Conservation (phyloP, 2,888 invertebrate genomes). For the Synergus japonicus region DNA sequence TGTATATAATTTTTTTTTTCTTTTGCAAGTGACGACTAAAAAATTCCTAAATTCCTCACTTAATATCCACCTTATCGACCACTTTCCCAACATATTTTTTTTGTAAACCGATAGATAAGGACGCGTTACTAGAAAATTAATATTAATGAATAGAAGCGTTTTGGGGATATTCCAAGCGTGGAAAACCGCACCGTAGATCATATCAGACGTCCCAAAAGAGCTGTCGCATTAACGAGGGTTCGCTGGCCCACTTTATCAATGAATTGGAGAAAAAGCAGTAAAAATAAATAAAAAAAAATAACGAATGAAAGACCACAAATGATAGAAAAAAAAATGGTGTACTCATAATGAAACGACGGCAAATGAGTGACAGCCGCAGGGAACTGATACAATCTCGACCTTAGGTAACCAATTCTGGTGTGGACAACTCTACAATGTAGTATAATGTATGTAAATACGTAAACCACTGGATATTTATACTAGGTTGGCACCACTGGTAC, state of each 20-base stretch:
- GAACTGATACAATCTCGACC: slow-evolving; percentile 57
- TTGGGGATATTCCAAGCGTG: neutral
- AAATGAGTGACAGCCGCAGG: slow-evolving; percentile 53
- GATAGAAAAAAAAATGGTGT: slow-evolving; percentile 44
- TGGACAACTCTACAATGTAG: neutral
- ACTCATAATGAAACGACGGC: slow-evolving; percentile 56
- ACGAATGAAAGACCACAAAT: slow-evolving; percentile 47
- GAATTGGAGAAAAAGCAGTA: slow-evolving; percentile 38
- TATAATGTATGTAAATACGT: neutral
- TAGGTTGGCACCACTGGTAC: slow-evolving; percentile 39
- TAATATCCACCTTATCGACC: neutral
- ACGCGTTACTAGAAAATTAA: neutral
- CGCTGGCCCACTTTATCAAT: slow-evolving; percentile 25
- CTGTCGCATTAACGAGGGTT: slow-evolving; percentile 68
- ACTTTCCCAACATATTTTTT: neutral
- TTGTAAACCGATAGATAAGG: neutral
- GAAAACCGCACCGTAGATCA: neutral
- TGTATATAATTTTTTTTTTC: too few relatives aligned
- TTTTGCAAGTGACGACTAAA: neutral
- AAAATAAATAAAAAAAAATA: slow-evolving; percentile 44
- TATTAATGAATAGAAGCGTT: slow-evolving; percentile 7
- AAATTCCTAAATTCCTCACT: neutral
- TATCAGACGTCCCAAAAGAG: slow-evolving; percentile 61
- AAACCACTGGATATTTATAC: neutral
- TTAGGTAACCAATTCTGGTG: slow-evolving; percentile 55